Conservation (phyloP, 2,888 invertebrate genomes). For the Nymphalis polychloros region DNA sequence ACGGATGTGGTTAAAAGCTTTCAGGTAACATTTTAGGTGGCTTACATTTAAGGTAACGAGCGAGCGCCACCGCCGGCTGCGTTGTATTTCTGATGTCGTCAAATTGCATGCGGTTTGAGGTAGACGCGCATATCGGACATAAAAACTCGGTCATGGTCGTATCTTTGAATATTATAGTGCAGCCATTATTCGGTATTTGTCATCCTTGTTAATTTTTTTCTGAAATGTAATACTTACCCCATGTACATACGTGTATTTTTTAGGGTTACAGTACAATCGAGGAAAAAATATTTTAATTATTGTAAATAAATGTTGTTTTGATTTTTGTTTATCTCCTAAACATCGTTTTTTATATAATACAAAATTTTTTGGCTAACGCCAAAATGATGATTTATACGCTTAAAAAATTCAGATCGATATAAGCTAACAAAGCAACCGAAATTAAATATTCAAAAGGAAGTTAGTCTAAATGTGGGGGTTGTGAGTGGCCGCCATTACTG, state of each 20-base stretch:
- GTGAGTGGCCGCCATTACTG: slow-evolving; percentile 57
- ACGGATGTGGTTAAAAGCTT: slow-evolving; percentile 29
- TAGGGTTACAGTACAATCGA: too few relatives aligned
- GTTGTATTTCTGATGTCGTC: slow-evolving; percentile 27
- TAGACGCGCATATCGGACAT: slow-evolving; percentile 30
- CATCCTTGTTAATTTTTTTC: neutral
- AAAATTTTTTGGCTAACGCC: slow-evolving; percentile 16
- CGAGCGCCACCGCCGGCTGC: slow-evolving; percentile 14
- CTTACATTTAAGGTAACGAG: slow-evolving; percentile 16
- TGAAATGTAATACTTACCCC: neutral
- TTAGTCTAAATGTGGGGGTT: slow-evolving; percentile 55
- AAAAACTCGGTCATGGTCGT: slow-evolving; percentile 39
- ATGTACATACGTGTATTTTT: too few relatives aligned
- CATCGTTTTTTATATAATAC: neutral
- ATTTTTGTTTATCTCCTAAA: neutral
- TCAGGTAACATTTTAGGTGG: slow-evolving; percentile 21
- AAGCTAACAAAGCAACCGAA: slow-evolving; percentile 52
- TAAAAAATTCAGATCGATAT: slow-evolving; percentile 35
- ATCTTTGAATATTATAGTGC: neutral
- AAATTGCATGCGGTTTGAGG: slow-evolving; percentile 37
- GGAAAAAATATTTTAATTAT: too few relatives aligned
- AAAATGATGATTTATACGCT: slow-evolving; percentile 10
- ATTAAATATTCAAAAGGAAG: slow-evolving; percentile 66
- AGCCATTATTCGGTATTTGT: slow-evolving; percentile 13
- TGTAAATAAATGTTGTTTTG: too few relatives aligned